Percentiles rank a stretch among this genome's conserved stretches.
These are phyloP conservation scores for Sussaba pulchella DNA, from an alignment of 2,888 invertebrate species.

Conservation along the genomic window DNA sequence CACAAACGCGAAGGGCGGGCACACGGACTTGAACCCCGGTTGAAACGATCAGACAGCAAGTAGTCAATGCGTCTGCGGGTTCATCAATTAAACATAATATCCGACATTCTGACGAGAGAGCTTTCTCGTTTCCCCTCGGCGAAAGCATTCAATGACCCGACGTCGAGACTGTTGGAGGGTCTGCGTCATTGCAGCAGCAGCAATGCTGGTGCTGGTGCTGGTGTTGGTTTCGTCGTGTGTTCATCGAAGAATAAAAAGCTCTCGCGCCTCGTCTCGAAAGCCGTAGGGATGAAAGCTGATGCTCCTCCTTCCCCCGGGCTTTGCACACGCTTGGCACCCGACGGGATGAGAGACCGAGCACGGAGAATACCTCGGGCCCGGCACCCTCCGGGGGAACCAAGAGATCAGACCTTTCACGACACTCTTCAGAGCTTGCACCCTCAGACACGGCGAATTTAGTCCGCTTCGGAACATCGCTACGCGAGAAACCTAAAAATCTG, in stretches of 20 bases:
- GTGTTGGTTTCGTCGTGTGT: constrained; percentile 33
- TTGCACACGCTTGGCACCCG: constrained; percentile 30
- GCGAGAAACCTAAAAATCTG: constrained; percentile 51
- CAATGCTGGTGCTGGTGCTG: not conserved
- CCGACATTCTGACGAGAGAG: constrained; percentile 28
- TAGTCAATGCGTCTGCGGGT: constrained; percentile 52
- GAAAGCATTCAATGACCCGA: constrained; percentile 53
- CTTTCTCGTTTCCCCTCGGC: not conserved
- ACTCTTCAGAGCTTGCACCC: constrained; percentile 16
- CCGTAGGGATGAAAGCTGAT: constrained; percentile 41
- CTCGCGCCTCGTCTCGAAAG: constrained; percentile 32
- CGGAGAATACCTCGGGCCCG: constrained; percentile 27
- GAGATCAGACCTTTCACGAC: constrained; percentile 44
- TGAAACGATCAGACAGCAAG: constrained; percentile 21
- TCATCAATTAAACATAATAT: constrained; percentile 59
- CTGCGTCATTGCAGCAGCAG: not conserved
- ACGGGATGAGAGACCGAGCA: constrained; percentile 23
- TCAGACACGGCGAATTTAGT: constrained; percentile 28
- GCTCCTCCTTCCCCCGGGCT: constrained; percentile 8
- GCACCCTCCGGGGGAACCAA: constrained; percentile 30
- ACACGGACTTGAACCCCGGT: not conserved
- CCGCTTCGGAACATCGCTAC: not conserved
- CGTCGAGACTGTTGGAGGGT: constrained; percentile 47
- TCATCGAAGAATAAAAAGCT: constrained; percentile 43
- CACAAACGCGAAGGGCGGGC: not conserved